phyloP scores from a whole-genome alignment of 2,888 invertebrate species.

The Venusia cambrica region DNA sequence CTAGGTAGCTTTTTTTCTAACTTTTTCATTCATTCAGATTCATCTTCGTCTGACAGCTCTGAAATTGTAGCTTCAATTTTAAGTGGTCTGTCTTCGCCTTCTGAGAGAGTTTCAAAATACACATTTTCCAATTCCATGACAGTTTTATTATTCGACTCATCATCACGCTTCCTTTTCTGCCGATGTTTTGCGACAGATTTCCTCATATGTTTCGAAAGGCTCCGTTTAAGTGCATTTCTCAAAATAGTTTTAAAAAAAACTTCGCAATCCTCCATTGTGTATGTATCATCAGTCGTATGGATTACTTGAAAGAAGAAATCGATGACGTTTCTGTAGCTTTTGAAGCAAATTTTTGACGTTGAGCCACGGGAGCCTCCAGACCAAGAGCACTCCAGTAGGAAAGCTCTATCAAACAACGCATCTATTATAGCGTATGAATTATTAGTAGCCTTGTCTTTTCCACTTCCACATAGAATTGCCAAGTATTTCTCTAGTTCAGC shows the following conservation, averaged over 20 bases:
- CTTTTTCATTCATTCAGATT: too few relatives aligned
- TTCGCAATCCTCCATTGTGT: constrained; percentile 2
- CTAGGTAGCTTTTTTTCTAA: too few relatives aligned
- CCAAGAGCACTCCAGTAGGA: constrained; percentile 2
- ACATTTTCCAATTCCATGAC: too few relatives aligned
- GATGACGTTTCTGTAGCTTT: not conserved
- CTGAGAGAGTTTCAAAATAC: too few relatives aligned
- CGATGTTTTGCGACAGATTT: not conserved
- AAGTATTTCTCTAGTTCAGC: not conserved
- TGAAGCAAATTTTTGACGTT: constrained; percentile 1
- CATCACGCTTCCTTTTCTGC: not conserved
- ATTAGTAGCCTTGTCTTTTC: constrained; percentile 1
- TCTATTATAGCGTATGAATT: constrained; percentile 2
- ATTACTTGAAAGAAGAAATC: constrained; percentile 2
- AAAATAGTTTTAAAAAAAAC: constrained; percentile 22
- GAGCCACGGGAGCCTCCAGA: not conserved
- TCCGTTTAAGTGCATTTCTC: constrained; percentile 13
- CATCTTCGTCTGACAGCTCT: too few relatives aligned
- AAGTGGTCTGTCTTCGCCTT: too few relatives aligned
- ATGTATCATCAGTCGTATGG: not conserved
- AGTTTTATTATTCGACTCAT: too few relatives aligned
- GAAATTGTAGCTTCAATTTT: too few relatives aligned
- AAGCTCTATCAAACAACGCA: constrained; percentile 1
- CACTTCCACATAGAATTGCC: constrained; percentile 1
- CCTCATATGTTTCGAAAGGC: not conserved